These are phyloP conservation scores for Rhadinocentrus ornatus DNA, from an alignment of 2,797 vertebrate genomes.

Conservation along the genomic window DNA sequence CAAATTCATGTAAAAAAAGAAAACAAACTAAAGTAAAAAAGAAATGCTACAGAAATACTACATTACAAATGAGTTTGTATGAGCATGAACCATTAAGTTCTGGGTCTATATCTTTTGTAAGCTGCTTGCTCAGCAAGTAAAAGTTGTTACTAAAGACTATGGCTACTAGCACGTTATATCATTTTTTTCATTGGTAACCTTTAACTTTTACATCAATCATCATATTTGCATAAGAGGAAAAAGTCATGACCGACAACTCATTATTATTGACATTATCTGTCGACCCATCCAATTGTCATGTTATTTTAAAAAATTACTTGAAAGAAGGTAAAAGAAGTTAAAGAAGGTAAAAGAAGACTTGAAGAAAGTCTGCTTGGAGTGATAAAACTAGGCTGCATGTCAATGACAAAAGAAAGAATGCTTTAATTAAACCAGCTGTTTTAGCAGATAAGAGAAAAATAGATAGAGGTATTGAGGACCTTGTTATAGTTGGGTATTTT, in stretches of 20 bases:
- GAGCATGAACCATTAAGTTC: too few relatives aligned
- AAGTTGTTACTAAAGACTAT: neutral
- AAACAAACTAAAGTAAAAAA: too few relatives aligned
- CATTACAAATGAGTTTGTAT: slow-evolving; percentile 1
- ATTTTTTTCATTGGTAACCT: neutral
- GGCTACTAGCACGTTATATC: neutral
- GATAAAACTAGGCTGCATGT: neutral
- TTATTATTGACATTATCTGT: neutral
- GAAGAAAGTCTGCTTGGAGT: neutral
- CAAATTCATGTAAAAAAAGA: neutral
- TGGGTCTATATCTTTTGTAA: too few relatives aligned
- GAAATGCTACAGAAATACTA: slow-evolving; percentile 28
- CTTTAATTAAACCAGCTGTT: neutral
- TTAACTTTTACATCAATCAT: neutral
- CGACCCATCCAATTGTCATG: neutral
- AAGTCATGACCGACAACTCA: neutral
- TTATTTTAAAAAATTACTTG: neutral
- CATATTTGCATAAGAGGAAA: neutral
- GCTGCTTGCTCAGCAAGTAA: neutral
- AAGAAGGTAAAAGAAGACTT: too few relatives aligned
- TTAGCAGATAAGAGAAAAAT: neutral
- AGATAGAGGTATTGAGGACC: neutral
- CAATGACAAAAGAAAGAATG: neutral
- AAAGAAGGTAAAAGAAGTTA: too few relatives aligned
- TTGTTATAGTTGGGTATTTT: too few relatives aligned